Evolutionary conservation across 2,888 invertebrate genomes (phyloP).

Genomic region (Myopa testacea): DNA sequence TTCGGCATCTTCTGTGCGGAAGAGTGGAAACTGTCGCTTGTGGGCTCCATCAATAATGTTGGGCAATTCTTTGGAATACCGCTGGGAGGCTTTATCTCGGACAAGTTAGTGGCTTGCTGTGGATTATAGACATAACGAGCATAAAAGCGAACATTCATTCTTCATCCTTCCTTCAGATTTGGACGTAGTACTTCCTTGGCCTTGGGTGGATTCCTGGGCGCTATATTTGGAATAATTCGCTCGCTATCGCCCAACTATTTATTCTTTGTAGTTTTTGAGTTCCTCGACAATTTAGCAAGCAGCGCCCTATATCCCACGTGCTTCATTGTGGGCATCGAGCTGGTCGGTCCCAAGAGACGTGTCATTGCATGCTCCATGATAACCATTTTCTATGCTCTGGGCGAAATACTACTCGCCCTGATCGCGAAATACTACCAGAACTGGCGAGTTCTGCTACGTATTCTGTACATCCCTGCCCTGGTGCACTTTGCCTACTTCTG

Average conservation of each 20-base stretch:
- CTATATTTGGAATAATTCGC: constrained; percentile 75
- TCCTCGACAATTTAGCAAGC: constrained; percentile 77
- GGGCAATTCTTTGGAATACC: constrained; percentile 81
- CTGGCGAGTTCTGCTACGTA: constrained; percentile 77
- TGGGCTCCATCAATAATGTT: constrained; percentile 80
- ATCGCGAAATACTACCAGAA: constrained; percentile 76
- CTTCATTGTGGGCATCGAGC: constrained; percentile 81
- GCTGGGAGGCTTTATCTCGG: constrained; percentile 74
- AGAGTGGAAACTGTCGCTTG: constrained; percentile 78
- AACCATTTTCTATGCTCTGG: constrained; percentile 78
- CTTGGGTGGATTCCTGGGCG: constrained; percentile 71
- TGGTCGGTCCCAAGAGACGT: constrained; percentile 80
- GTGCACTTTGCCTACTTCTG: constrained; percentile 77
- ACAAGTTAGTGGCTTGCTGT: constrained; percentile 70
- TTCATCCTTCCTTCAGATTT: constrained; percentile 58
- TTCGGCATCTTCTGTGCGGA: constrained; percentile 64
- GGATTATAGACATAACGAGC: not conserved
- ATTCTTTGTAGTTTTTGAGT: constrained; percentile 78
- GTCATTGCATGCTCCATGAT: constrained; percentile 79
- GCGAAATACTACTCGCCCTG: constrained; percentile 76
- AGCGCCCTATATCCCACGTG: constrained; percentile 79
- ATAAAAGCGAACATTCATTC: constrained; percentile 21
- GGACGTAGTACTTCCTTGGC: constrained; percentile 75
- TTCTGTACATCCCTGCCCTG: constrained; percentile 76
- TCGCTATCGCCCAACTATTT: constrained; percentile 78